A percentile compares a stretch with the other conserved stretches of the same genome.
phyloP scores from a whole-genome alignment of 1,140 invertebrate species.

The Hylaeus anthracinus region DNA sequence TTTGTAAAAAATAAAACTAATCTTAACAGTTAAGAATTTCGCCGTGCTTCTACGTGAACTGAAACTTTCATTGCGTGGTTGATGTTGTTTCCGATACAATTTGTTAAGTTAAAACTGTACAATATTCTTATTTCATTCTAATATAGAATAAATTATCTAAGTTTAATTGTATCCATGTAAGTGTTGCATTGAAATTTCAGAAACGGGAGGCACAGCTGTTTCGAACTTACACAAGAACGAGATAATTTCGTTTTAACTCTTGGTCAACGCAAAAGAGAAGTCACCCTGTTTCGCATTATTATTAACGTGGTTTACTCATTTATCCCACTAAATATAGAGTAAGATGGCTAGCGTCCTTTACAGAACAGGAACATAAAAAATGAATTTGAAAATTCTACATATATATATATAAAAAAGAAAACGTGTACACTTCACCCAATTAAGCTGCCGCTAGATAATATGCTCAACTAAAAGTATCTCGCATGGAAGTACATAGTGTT shows the following conservation, averaged over 20 bases:
- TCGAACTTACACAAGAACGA: conserved; percentile 47
- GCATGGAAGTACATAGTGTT: conserved; percentile 63
- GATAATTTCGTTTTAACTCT: conserved; percentile 46
- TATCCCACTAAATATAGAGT: conserved; percentile 55
- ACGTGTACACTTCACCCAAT: conserved; percentile 67
- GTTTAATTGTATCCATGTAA: conserved; percentile 59
- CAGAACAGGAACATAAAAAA: conserved; percentile 75
- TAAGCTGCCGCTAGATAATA: conserved; percentile 61
- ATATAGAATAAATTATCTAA: conserved; percentile 72
- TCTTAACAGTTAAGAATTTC: conserved; percentile 49
- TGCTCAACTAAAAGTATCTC: conserved; percentile 57
- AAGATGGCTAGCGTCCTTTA: conserved; percentile 66
- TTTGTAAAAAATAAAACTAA: conserved; percentile 55
- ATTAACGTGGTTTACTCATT: conserved; percentile 56
- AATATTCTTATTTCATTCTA: conserved; percentile 66
- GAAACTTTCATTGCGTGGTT: conserved; percentile 48
- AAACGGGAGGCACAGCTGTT: conserved; percentile 50
- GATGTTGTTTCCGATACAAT: conserved; percentile 50
- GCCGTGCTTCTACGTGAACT: conserved; percentile 45
- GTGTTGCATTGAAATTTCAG: conserved; percentile 53
- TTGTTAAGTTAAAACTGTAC: conserved; percentile 66
- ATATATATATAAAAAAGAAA: conserved; percentile 43
- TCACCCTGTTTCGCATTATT: conserved; percentile 75
- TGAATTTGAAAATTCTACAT: conserved; percentile 62
- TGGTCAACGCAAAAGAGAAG: conserved; percentile 62